A percentile compares a stretch with the other conserved stretches of the same genome.
Conservation (phyloP, 30 jellyfish, hydroid and myxozoan genomes). For the Hydra vulgaris region DNA sequence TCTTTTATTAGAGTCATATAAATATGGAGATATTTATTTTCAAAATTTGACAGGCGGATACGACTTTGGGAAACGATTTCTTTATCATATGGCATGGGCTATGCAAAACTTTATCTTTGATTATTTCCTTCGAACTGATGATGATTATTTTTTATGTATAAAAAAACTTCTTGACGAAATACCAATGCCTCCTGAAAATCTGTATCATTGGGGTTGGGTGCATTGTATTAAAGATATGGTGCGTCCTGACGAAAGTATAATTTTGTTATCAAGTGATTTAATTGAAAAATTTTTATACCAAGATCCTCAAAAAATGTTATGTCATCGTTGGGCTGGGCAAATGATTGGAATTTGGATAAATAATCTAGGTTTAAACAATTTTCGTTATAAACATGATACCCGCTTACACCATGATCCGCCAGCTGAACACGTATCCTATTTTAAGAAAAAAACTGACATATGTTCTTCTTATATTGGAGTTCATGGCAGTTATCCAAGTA, state of each 20-base stretch:
- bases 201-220: conserved; percentile 34
- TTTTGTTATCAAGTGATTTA: conserved; percentile 22
- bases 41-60: conserved; percentile 59
- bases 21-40: conserved; percentile 39
- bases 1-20: conserved; percentile 19
- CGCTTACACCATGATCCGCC: conserved; percentile 43
- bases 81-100: conserved; percentile 80
- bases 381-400: conserved; percentile 24
- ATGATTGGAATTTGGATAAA: conserved; percentile 37
- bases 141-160: conserved; percentile 65
- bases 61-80: conserved; percentile 64
- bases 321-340: conserved; percentile 46
- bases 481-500: conserved; percentile 75
- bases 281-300: conserved; percentile 18
- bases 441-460: conserved; percentile 7
- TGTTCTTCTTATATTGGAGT: conserved; percentile 57
- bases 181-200: conserved; percentile 12
- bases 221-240: conserved; percentile 19
- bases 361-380: not conserved
- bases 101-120: conserved; percentile 45
- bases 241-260: conserved; percentile 38
- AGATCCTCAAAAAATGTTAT: conserved; percentile 14
- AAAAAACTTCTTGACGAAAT: conserved; percentile 21
- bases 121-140: conserved; percentile 74
- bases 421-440: not conserved